Base-by-base conservation (phyloP, 2,797 vertebrate genomes). In the Microchirus variegatus region DNA sequence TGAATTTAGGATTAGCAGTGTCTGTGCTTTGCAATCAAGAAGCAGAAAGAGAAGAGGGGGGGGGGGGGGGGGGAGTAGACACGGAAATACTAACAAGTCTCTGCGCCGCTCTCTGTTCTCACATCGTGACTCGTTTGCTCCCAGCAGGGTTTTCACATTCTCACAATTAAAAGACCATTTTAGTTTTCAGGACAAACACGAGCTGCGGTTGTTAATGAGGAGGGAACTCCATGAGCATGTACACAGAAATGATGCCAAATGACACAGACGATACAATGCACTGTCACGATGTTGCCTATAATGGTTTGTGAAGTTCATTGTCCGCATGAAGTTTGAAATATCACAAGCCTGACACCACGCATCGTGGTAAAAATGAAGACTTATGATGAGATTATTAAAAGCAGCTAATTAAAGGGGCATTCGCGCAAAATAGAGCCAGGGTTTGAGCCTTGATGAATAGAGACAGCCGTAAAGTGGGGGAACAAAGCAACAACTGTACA, bases 111-210 rank as follows among this genome's bases (percentile, higher is more conserved):
- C 50, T 78, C 75, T 76, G 31, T 5, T 31, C 31, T 85, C 78
- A 75, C 73, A 67, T 65, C 78, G 69, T 55, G 74, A 79, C 79
- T 83, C 59, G 82, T 85, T 86, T 70, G 68, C 60, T 82, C 80
- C 44, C 79, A 72, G 81, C 77, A 68, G 77, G 83, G 69, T 71
- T 80, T 86, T 87, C 74, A 87, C 77, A 88, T 79, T 81, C 54
- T 58, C 31, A 41, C 78, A 67, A 87, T 87, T 84, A 78, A 88
- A 87, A 78, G 12, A 36, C 53, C 52, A 46, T 82, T 75, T 61
- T 77, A 58, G 36, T 55, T 63, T 72, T 43, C 41, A 53, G 49
- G 49, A 61, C 42, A 66, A 50, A 40, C 51, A 31, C 5, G 5
- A 31, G 31, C 31, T 31, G 31, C 31, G 51, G 42, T 67, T 63